phyloP scores from a whole-genome alignment of 2,113 vertebrate species.

The Brienomyrus longianalis region DNA sequence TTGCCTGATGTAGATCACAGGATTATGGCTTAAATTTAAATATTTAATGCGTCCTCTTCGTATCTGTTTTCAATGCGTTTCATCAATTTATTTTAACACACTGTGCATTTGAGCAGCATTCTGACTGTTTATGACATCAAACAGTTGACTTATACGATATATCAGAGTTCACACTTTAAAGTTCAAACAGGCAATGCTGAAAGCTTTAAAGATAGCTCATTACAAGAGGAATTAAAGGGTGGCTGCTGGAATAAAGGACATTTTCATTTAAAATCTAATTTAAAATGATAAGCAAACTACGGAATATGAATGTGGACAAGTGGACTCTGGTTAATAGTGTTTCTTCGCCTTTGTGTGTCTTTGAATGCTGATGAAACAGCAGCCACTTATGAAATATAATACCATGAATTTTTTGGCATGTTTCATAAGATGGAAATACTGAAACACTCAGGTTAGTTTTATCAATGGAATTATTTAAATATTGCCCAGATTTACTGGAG shows the following conservation, averaged over 20 bases:
- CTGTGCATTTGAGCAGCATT: background rate
- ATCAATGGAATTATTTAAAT: too few species aligned
- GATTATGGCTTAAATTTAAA: background rate
- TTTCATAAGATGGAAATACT: background rate
- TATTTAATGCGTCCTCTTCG: background rate
- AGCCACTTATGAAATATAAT: background rate
- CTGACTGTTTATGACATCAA: background rate
- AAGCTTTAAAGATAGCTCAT: conserved; percentile 11
- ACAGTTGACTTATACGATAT: background rate
- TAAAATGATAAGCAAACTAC: background rate
- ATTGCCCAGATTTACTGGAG: too few species aligned
- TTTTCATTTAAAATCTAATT: background rate
- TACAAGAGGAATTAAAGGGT: background rate
- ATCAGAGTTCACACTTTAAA: conserved; percentile 1
- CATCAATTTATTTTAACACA: background rate
- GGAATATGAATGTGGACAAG: conserved; percentile 2
- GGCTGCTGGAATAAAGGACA: background rate
- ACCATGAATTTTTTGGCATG: background rate
- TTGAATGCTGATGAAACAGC: background rate
- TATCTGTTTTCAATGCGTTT: background rate
- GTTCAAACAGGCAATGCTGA: background rate
- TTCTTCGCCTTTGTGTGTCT: background rate
- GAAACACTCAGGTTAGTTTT: background rate
- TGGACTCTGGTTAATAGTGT: background rate
- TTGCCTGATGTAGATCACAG: background rate